Conservation (phyloP, 2,113 vertebrate genomes). For the Acrocephalus kingi region DNA sequence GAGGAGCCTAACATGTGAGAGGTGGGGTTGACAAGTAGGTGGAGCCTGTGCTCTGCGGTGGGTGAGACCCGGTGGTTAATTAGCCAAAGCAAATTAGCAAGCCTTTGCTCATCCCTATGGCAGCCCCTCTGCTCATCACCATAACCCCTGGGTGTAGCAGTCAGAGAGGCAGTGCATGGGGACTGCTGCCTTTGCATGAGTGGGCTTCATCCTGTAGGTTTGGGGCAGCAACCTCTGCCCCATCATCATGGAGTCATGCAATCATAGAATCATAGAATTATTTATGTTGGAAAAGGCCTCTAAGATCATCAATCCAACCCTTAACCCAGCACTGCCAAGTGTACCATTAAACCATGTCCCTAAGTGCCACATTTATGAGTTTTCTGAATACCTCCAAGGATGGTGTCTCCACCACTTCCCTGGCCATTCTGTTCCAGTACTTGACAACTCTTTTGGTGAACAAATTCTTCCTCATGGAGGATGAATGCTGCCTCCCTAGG, state of each 20-base stretch:
- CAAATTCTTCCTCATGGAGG: not conserved
- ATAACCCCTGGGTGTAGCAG: rapidly evolving
- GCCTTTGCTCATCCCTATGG: rapidly evolving
- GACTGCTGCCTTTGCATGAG: not conserved
- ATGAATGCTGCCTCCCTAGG: not conserved
- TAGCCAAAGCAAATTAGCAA: not conserved
- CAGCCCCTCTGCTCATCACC: not conserved
- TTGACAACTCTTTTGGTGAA: not conserved
- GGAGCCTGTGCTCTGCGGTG: not conserved
- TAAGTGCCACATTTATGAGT: not conserved
- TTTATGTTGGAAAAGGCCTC: not conserved
- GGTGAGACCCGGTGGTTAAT: not conserved
- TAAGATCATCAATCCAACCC: not conserved
- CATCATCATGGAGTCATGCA: not conserved
- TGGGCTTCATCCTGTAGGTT: not conserved
- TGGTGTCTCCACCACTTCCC: not conserved
- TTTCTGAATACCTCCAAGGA: not conserved
- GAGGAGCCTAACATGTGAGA: not conserved
- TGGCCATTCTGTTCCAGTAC: not conserved
- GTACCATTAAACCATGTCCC: not conserved
- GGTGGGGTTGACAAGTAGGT: not conserved
- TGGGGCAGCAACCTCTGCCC: not conserved
- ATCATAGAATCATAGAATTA: not conserved
- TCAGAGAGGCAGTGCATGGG: too few relatives aligned
- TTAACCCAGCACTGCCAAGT: not conserved